Evolutionary conservation across 2,113 vertebrate species (phyloP), one percentile per base, ranked within the genome.

Genomic region (Cinclus mexicanus): DNA sequence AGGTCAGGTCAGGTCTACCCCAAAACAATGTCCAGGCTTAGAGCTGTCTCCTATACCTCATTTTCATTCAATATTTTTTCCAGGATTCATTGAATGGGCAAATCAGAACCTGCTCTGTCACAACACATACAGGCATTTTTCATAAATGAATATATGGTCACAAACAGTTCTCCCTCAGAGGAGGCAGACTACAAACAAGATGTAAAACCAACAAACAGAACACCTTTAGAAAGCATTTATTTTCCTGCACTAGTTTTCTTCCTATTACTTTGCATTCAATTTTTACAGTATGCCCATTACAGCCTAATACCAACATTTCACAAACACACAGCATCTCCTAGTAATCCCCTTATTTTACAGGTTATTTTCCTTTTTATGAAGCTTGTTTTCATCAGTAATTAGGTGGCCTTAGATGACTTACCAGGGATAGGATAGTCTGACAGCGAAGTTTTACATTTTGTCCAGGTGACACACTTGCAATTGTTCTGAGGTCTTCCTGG

Each of bases 381-480:
- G 29, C 21, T 77, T 44, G 11, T 57, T 93, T 83, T 46, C 9
- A 52, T 19, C 22, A 61, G 23, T 15, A 78, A 70, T 44, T 7
- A 83, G 8, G n/a, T 21, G 69, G 31, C n/a, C 29, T 24, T 49
- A 76, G 29, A 23, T 60, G 59, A 41, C 83, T 96, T 92, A 94
- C 78, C 82, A 81, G 78, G 37, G 74, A n/a, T 4, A 78, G 65
- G 82, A 64, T 1, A 89, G 74, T 56, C 65, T 52, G 47, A 59
- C 33, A 65, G 69, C 2, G 20, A 83, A 74, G 90, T 53, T 85
- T 90, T 87, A 87, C 61, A 87, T 95, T 93, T 93, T 89, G 67
- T 81, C 61, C 64, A 59, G 74, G 46, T 84, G 69, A 50, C 24
- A 52, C 70, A 57, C 78, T 87, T 46, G 74, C 7, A 78, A 78